These are phyloP conservation scores for Pelosia muscerda DNA, from an alignment of 2,888 invertebrate genomes.

Conservation along the genomic window DNA sequence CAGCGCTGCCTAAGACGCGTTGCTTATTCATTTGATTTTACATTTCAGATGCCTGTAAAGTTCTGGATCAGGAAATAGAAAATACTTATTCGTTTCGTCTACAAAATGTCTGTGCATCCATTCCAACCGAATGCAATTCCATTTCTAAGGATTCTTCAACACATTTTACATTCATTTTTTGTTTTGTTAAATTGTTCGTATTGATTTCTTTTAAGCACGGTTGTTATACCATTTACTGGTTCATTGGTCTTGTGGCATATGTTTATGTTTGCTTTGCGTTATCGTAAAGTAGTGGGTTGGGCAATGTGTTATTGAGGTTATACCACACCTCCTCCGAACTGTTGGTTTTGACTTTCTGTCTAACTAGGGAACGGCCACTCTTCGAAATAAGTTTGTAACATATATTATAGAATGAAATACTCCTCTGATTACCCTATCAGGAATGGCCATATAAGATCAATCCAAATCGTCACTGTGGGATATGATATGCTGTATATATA, in stretches of 20 bases:
- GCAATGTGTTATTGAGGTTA: no score
- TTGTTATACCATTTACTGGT: neutral
- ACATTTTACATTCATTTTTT: neutral
- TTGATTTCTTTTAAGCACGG: neutral
- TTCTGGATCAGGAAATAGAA: constrained; percentile 1
- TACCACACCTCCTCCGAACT: no score
- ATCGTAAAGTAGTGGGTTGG: no score
- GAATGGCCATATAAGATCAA: no score
- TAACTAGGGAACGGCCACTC: no score
- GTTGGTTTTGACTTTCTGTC: no score
- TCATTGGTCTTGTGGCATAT: neutral
- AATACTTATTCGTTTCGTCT: neutral
- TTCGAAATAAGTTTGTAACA: no score
- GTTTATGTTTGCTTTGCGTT: neutral
- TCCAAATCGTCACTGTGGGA: no score
- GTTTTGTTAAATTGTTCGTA: neutral
- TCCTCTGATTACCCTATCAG: no score
- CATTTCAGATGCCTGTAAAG: neutral
- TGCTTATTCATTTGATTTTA: neutral
- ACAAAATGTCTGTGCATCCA: neutral
- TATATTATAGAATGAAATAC: no score
- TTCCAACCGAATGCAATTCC: neutral
- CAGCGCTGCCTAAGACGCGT: neutral
- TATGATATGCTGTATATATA: no score
- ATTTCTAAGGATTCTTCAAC: neutral